These are phyloP conservation scores for Chirona hameri DNA, from an alignment of 2,888 invertebrate species.

Conservation along the genomic window DNA sequence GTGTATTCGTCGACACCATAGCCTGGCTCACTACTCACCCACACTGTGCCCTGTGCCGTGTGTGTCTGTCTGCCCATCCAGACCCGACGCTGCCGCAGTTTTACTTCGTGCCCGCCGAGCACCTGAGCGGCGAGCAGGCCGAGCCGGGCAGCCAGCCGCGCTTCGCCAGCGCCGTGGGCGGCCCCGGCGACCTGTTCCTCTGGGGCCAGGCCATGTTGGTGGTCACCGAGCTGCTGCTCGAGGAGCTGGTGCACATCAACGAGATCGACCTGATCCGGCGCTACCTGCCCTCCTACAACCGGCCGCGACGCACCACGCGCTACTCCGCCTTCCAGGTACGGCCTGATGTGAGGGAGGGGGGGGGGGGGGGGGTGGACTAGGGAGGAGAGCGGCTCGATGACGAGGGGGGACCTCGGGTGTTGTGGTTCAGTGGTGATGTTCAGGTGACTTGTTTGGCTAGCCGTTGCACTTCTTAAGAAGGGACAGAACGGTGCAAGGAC, in stretches of 20 bases:
- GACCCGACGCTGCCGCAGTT: slow-evolving; percentile 94
- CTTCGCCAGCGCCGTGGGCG: slow-evolving; percentile 59
- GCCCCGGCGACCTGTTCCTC: slow-evolving; percentile 62
- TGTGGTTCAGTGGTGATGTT: too few relatives aligned
- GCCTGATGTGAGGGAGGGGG: too few relatives aligned
- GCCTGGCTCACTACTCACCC: too few relatives aligned
- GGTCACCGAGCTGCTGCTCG: slow-evolving; percentile 85
- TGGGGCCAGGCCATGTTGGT: slow-evolving; percentile 97
- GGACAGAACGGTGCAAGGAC: too few relatives aligned
- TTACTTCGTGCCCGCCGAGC: slow-evolving; percentile 74
- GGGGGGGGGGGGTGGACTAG: too few relatives aligned
- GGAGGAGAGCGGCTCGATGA: too few relatives aligned
- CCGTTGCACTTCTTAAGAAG: too few relatives aligned
- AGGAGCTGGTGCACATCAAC: slow-evolving; percentile 82
- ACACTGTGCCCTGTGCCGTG: too few relatives aligned
- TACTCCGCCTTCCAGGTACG: slow-evolving; percentile 96
- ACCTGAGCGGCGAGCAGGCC: slow-evolving; percentile 65
- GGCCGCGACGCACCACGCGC: slow-evolving; percentile 83
- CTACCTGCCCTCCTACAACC: slow-evolving; percentile 91
- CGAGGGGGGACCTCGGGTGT: too few relatives aligned
- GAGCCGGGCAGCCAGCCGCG: slow-evolving; percentile 66
- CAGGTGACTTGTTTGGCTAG: too few relatives aligned
- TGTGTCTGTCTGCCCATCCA: slow-evolving; percentile 47
- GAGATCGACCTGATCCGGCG: slow-evolving; percentile 94
- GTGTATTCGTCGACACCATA: too few relatives aligned